Conservation (phyloP, 2,113 vertebrate genomes). For the Nestor notabilis region DNA sequence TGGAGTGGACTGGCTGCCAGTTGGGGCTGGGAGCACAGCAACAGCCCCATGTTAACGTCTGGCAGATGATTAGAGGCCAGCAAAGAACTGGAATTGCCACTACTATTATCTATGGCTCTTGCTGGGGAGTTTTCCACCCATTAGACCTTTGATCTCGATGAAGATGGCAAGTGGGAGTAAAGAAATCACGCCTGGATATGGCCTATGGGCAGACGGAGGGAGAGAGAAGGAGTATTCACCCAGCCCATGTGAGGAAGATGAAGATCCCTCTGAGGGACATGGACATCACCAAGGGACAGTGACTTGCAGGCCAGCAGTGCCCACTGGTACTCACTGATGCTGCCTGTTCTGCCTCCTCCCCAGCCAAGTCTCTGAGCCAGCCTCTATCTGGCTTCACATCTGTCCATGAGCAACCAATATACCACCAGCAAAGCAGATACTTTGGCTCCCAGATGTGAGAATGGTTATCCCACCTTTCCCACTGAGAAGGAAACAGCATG, state of each 20-base stretch:
- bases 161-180: fast-evolving
- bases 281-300: background rate
- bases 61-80: background rate
- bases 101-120: fast-evolving
- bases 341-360: background rate
- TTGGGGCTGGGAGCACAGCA: background rate
- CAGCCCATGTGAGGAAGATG: background rate
- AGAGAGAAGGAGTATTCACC: background rate
- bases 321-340: too few species aligned
- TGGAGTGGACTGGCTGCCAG: background rate
- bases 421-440: background rate
- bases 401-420: background rate
- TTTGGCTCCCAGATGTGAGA: background rate
- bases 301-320: background rate
- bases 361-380: background rate
- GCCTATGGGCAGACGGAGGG: background rate
- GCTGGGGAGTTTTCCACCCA: background rate
- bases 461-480: background rate
- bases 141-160: background rate
- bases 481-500: background rate
- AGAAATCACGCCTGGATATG: background rate
- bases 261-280: background rate
- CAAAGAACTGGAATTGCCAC: background rate
- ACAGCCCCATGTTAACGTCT: background rate
- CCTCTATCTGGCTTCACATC: background rate